These are phyloP conservation scores for Arctopsyche grandis DNA, from an alignment of 1,140 invertebrate species.

Conservation along the genomic window DNA sequence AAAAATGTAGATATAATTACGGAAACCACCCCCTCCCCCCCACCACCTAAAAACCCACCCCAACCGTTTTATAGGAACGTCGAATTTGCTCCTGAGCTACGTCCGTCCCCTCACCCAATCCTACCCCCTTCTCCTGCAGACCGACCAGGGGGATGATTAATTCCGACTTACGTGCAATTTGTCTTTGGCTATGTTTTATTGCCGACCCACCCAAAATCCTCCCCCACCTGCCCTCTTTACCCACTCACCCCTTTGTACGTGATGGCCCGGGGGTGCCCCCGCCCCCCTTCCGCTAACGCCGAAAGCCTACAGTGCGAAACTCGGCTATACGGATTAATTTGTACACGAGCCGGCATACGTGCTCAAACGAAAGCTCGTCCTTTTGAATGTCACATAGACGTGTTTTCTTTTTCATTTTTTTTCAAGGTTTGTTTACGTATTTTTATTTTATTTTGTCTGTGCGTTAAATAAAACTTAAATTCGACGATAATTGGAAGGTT, in stretches of 20 bases:
- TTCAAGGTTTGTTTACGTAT: neutral
- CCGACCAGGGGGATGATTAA: slow-evolving; percentile 42
- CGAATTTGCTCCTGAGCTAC: neutral
- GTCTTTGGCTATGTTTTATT: slow-evolving; percentile 44
- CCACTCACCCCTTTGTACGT: slow-evolving; percentile 16
- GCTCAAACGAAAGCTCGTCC: neutral
- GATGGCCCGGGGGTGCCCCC: neutral
- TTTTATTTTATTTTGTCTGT: neutral
- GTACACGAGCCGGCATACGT: slow-evolving; percentile 11
- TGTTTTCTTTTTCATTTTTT: neutral
- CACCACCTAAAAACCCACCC: too few species aligned
- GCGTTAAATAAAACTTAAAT: neutral
- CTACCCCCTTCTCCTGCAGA: neutral
- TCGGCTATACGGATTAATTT: slow-evolving; percentile 19
- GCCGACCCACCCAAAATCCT: slow-evolving; percentile 21
- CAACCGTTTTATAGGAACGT: neutral
- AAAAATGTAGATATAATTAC: slow-evolving; percentile 32
- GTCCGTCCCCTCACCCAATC: neutral
- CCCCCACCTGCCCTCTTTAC: neutral
- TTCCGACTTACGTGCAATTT: slow-evolving; percentile 46
- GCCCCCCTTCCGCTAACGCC: too few species aligned
- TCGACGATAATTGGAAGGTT: neutral
- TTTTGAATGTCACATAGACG: neutral
- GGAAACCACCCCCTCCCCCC: neutral
- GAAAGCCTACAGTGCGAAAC: too few species aligned